phyloP scores from a whole-genome alignment of 30 jellyfish, hydroid and myxozoan genomes.

The Cassiopea xamachana region DNA sequence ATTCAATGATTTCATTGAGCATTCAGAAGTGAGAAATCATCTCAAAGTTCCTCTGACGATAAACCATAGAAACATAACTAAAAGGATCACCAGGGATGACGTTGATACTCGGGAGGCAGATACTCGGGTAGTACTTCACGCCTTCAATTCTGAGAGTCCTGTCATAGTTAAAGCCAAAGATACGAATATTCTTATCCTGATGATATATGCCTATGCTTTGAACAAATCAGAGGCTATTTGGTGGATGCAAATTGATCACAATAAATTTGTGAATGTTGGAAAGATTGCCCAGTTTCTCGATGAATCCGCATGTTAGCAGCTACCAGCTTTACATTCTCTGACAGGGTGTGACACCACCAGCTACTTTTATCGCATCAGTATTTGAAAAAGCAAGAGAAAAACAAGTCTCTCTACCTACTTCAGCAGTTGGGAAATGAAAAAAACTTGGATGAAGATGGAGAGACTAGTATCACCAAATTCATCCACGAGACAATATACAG shows the following conservation, averaged over 20 bases:
- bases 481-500: constrained; percentile 44
- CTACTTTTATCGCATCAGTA: constrained; percentile 57
- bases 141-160: constrained; percentile 54
- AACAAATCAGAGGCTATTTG: constrained; percentile 49
- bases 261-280: constrained; percentile 42
- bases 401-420: constrained; percentile 44
- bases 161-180: constrained; percentile 56
- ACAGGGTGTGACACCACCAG: constrained; percentile 65
- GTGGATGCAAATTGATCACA: constrained; percentile 64
- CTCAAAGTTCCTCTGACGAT: constrained; percentile 52
- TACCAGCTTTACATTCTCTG: constrained; percentile 60
- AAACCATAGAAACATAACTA: constrained; percentile 59
- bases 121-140: constrained; percentile 69
- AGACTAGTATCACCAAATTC: constrained; percentile 22
- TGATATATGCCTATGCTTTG: constrained; percentile 52
- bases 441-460: constrained; percentile 39
- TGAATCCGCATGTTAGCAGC: constrained; percentile 51
- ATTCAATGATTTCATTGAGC: constrained; percentile 54
- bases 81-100: constrained; percentile 53
- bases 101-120: constrained; percentile 59
- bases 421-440: constrained; percentile 50
- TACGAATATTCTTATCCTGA: constrained; percentile 60
- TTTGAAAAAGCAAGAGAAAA: constrained; percentile 51
- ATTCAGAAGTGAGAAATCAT: constrained; percentile 61
- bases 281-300: constrained; percentile 47